These are phyloP conservation scores for Drosophila paucipuncta DNA, from an alignment of 2,888 invertebrate genomes.

Conservation along the genomic window DNA sequence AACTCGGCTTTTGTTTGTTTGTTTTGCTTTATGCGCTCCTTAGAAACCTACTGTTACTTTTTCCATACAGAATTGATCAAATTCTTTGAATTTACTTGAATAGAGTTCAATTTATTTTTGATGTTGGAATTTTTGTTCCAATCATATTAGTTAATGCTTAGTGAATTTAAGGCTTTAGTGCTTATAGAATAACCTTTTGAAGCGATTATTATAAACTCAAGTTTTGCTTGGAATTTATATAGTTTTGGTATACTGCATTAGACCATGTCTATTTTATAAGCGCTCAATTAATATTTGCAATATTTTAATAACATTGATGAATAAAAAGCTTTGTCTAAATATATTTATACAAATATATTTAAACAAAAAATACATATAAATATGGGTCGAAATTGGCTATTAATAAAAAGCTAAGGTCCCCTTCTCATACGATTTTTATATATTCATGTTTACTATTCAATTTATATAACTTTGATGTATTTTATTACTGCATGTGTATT, in stretches of 20 bases:
- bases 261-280: background rate
- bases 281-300: background rate
- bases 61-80: slow-evolving; percentile 1
- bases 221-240: background rate
- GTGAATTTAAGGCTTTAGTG: too few species aligned
- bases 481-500: too few species aligned
- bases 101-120: slow-evolving; percentile 1
- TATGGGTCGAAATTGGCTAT: accelerated
- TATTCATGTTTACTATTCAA: background rate
- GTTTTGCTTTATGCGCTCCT: slow-evolving; percentile 2
- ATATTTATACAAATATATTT: background rate
- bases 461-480: background rate
- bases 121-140: background rate
- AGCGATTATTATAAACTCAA: background rate
- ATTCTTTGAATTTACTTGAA: background rate
- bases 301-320: background rate
- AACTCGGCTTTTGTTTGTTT: background rate
- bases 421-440: background rate
- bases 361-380: background rate
- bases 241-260: background rate
- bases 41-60: slow-evolving; percentile 3
- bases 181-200: background rate
- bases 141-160: background rate
- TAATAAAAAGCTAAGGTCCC: too few species aligned
- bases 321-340: background rate